phyloP scores from a whole-genome alignment of 2,888 invertebrate species.

The Tyria jacobaeae region DNA sequence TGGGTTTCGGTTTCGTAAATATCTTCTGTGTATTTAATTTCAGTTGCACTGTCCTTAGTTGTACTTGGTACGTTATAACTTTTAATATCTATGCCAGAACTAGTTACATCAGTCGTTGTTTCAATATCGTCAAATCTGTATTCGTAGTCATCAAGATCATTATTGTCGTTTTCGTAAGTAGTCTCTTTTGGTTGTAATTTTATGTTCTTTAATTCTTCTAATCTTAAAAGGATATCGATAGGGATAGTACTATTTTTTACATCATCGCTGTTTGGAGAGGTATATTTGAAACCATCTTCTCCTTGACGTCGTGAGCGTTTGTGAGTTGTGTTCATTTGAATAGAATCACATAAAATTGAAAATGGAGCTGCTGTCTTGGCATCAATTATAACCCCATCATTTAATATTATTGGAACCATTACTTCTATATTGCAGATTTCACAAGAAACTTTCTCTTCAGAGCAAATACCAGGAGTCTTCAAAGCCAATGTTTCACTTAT shows the following conservation, averaged over 20 bases:
- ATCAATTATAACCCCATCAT: conserved; percentile 30
- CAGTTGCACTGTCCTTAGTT: conserved; percentile 9
- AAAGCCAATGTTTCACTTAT: conserved; percentile 55
- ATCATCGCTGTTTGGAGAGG: conserved; percentile 3
- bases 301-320: conserved; percentile 31
- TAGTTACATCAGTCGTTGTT: conserved; percentile 12
- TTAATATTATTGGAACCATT: conserved; percentile 30
- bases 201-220: conserved; percentile 55
- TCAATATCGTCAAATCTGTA: conserved; percentile 43
- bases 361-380: conserved; percentile 17
- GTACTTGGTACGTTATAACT: conserved; percentile 22
- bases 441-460: conserved; percentile 67
- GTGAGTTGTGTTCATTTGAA: conserved; percentile 10
- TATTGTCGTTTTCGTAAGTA: conserved; percentile 15
- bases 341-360: conserved; percentile 12
- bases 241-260: conserved; percentile 46
- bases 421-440: conserved; percentile 62
- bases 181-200: conserved; percentile 19
- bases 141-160: conserved; percentile 48
- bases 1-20: conserved; percentile 8
- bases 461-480: conserved; percentile 57
- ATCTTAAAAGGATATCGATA: conserved; percentile 37
- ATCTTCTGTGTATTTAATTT: conserved; percentile 10
- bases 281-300: conserved; percentile 11
- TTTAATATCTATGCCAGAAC: conserved; percentile 19